Percentiles rank a stretch among this genome's conserved stretches.
phyloP scores from a whole-genome alignment of 37 sponge, comb jelly and placozoan genomes.

The Lycopodina hypogea region DNA sequence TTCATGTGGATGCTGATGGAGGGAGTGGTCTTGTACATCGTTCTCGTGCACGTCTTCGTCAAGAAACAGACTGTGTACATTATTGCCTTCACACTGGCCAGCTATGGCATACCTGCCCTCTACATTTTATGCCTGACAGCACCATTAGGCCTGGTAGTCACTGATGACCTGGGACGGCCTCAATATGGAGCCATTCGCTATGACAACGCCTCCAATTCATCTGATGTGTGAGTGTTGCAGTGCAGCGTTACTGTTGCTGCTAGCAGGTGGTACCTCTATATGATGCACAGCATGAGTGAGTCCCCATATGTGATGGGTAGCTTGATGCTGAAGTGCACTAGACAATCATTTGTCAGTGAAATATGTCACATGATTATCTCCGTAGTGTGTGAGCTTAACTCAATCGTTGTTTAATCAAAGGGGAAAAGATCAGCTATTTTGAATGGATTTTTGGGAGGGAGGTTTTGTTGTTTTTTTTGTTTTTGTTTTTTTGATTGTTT shows the following conservation, averaged over 20 bases:
- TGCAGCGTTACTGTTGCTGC: no score
- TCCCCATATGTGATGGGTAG: background rate
- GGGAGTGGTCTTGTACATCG: conserved; percentile 63
- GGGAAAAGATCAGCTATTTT: no score
- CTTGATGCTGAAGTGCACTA: background rate
- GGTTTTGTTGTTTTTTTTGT: no score
- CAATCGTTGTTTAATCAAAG: no score
- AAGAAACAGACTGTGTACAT: conserved; percentile 29
- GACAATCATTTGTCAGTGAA: no score
- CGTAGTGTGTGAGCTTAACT: no score
- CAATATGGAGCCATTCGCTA: no score
- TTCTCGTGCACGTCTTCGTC: conserved; percentile 54
- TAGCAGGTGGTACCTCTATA: no score
- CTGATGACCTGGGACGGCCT: conserved; percentile 2
- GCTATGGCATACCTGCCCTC: conserved; percentile 60
- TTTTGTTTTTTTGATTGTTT: background rate
- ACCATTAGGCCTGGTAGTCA: conserved; percentile 37
- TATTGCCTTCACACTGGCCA: conserved; percentile 36
- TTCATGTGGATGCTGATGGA: conserved; percentile 89
- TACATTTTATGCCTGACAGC: conserved; percentile 36
- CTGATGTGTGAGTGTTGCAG: background rate
- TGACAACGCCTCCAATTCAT: background rate
- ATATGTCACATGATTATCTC: no score
- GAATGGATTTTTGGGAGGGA: no score
- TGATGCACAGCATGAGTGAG: no score